Evolutionary conservation across 2,888 invertebrate species (phyloP).

Genomic region (Parnassius apollo): DNA sequence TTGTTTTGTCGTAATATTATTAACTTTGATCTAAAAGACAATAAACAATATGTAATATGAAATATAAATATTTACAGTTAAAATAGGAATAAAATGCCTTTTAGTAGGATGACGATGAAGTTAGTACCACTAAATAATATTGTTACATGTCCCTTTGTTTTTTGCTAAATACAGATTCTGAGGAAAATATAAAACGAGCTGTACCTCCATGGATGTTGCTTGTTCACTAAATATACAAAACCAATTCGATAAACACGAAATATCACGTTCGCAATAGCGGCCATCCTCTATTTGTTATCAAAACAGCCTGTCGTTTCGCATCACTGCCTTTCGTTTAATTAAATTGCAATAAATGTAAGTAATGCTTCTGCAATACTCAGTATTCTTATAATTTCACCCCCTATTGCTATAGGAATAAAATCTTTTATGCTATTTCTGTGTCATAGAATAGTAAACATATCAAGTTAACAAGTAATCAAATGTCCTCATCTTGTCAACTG

Average conservation of each 20-base stretch:
- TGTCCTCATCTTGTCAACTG: neutral
- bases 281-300: slow-evolving; percentile 21
- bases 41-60: slow-evolving; percentile 15
- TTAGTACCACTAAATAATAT: no score
- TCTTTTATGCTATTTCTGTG: neutral
- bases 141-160: no score
- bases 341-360: slow-evolving; percentile 15
- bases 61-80: slow-evolving; percentile 44
- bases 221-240: neutral
- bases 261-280: slow-evolving; percentile 42
- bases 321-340: slow-evolving; percentile 14
- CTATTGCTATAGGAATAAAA: neutral
- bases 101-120: no score
- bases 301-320: neutral
- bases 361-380: neutral
- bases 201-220: no score
- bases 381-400: neutral
- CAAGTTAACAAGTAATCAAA: slow-evolving; percentile 4
- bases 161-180: no score
- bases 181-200: no score
- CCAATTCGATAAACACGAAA: slow-evolving; percentile 57
- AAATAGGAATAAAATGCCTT: slow-evolving; percentile 33
- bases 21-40: neutral
- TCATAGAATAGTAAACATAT: no score
- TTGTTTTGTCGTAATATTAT: neutral